Conservation (phyloP, 2,888 invertebrate species). For the Leptura quadrifasciata region DNA sequence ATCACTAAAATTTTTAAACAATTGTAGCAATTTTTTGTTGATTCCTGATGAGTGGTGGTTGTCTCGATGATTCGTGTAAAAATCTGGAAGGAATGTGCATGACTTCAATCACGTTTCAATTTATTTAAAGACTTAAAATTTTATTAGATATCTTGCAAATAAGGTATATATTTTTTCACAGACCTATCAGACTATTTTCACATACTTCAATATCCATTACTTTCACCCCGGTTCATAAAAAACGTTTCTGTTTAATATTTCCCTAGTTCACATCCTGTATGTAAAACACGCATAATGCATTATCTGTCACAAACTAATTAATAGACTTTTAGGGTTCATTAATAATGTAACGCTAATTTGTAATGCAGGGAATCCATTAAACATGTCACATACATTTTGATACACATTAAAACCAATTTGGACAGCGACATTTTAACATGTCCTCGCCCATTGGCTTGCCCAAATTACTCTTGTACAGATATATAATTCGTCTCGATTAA, state of each 20-base stretch:
- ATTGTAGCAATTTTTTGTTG: too few species aligned
- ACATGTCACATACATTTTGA: constrained; percentile 57
- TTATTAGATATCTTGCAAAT: too few species aligned
- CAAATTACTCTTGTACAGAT: background rate
- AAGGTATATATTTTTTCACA: too few species aligned
- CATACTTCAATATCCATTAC: background rate
- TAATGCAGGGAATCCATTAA: constrained; percentile 55
- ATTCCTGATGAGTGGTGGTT: too few species aligned
- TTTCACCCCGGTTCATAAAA: background rate
- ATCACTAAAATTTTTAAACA: too few species aligned
- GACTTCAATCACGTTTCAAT: too few species aligned
- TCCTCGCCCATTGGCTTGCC: constrained; percentile 12
- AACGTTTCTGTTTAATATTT: background rate
- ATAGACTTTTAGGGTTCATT: constrained; percentile 57
- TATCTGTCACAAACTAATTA: constrained; percentile 57
- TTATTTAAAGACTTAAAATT: too few species aligned
- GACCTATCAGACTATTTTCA: too few species aligned
- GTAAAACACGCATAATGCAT: constrained; percentile 45
- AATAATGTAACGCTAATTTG: constrained; percentile 57
- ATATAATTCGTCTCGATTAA: too few species aligned
- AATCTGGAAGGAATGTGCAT: too few species aligned
- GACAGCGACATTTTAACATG: constrained; percentile 37
- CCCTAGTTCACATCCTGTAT: constrained; percentile 17
- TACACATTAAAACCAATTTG: constrained; percentile 50
- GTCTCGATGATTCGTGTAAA: too few species aligned